Evolutionary conservation across 2,888 invertebrate species (phyloP).

Genomic region (Brachyptera putata): DNA sequence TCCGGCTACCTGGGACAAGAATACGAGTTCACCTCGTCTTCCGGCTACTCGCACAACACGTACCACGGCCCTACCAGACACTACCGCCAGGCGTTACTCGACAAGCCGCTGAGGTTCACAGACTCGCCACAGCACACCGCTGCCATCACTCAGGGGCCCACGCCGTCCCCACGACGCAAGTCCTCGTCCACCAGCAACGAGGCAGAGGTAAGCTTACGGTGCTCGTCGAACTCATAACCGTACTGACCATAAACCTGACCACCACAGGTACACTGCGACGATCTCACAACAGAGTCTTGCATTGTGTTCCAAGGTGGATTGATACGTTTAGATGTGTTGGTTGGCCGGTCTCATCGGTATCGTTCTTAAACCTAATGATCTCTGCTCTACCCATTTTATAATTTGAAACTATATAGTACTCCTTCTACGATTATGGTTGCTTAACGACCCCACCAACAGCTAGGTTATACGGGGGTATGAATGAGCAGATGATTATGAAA

Average conservation of each 20-base stretch:
- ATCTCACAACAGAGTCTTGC: not conserved
- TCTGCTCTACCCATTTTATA: too few species aligned
- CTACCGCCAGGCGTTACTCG: slow-evolving; percentile 40
- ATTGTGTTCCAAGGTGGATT: not conserved
- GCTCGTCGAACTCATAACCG: not conserved
- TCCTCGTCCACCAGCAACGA: slow-evolving; percentile 65
- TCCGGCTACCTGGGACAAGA: slow-evolving; percentile 45
- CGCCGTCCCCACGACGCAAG: slow-evolving; percentile 65
- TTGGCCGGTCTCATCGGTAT: too few species aligned
- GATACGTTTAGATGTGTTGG: too few species aligned
- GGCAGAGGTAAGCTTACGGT: slow-evolving; percentile 49
- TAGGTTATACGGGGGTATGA: too few species aligned
- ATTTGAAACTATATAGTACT: too few species aligned
- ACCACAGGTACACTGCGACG: not conserved
- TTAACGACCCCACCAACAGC: too few species aligned
- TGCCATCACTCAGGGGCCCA: slow-evolving; percentile 45
- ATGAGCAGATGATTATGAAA: too few species aligned
- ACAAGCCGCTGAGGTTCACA: slow-evolving; percentile 64
- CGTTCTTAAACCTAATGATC: too few species aligned
- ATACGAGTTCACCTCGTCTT: slow-evolving; percentile 54
- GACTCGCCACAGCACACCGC: slow-evolving; percentile 68
- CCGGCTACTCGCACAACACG: slow-evolving; percentile 74
- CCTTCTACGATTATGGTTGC: too few species aligned
- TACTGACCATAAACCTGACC: not conserved
- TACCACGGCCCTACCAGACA: slow-evolving; percentile 84